These are phyloP conservation scores for Poeciliopsis turrubarensis DNA, from an alignment of 2,113 vertebrate genomes.

Conservation along the genomic window DNA sequence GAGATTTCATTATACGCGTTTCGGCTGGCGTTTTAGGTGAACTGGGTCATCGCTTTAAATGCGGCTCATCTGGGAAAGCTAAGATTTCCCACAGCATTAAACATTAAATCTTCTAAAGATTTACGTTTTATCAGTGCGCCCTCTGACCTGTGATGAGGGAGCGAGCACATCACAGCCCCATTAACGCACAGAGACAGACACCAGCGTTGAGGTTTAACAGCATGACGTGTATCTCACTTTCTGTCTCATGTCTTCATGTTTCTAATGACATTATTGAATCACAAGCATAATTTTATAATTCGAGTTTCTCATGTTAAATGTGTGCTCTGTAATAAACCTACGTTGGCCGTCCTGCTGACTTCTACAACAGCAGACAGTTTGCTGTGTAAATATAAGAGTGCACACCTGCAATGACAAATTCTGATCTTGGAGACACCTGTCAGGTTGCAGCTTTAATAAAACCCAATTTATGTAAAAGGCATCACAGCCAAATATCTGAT, in stretches of 20 bases:
- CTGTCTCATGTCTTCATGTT: background rate
- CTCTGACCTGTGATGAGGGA: background rate
- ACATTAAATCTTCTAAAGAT: background rate
- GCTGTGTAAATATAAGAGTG: background rate
- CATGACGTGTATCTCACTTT: background rate
- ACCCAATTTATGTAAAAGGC: background rate
- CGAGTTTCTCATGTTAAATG: background rate
- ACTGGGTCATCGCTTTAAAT: background rate
- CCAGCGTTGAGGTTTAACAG: background rate
- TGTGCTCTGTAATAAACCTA: background rate
- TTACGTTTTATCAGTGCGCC: background rate
- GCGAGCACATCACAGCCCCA: background rate
- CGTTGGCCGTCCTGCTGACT: background rate
- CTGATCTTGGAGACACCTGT: background rate
- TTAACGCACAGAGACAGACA: background rate
- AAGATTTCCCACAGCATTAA: background rate
- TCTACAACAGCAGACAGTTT: background rate
- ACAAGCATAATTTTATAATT: background rate
- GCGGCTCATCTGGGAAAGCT: background rate
- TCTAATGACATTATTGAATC: background rate
- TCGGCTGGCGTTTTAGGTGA: background rate
- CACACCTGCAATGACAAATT: background rate
- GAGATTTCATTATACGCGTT: background rate
- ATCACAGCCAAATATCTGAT: background rate
- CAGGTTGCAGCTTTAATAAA: background rate